Evolutionary conservation across 2,888 invertebrate genomes (phyloP).

Genomic region (Meteorus cinctellus): DNA sequence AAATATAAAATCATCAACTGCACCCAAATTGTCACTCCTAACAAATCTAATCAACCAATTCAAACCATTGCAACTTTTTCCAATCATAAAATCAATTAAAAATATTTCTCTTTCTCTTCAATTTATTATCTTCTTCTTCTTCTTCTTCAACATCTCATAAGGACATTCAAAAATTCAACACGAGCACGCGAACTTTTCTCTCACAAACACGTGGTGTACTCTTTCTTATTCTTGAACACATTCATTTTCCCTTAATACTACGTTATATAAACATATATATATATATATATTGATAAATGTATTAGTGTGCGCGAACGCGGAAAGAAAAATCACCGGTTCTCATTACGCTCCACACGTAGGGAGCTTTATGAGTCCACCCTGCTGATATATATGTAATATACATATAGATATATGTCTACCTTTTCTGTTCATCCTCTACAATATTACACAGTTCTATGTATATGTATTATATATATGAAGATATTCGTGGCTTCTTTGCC

Average conservation of each 20-base stretch:
- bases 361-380: constrained; percentile 67
- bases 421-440: constrained; percentile 33
- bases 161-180: background rate
- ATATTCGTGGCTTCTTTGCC: constrained; percentile 42
- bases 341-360: constrained; percentile 72
- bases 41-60: too few relatives aligned
- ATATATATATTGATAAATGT: background rate
- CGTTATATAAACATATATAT: constrained; percentile 11
- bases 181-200: constrained; percentile 37
- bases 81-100: background rate
- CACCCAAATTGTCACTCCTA: too few relatives aligned
- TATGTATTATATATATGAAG: constrained; percentile 5
- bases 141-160: background rate
- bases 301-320: constrained; percentile 58
- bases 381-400: constrained; percentile 14
- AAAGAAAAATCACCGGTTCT: constrained; percentile 73
- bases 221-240: constrained; percentile 4
- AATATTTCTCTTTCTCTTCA: background rate
- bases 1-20: too few relatives aligned
- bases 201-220: background rate
- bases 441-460: background rate
- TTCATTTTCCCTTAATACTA: constrained; percentile 47
- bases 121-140: background rate
- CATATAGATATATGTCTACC: constrained; percentile 40
- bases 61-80: too few relatives aligned